phyloP scores from a whole-genome alignment of 2,888 invertebrate species.

The Tenthredo mesomela region DNA sequence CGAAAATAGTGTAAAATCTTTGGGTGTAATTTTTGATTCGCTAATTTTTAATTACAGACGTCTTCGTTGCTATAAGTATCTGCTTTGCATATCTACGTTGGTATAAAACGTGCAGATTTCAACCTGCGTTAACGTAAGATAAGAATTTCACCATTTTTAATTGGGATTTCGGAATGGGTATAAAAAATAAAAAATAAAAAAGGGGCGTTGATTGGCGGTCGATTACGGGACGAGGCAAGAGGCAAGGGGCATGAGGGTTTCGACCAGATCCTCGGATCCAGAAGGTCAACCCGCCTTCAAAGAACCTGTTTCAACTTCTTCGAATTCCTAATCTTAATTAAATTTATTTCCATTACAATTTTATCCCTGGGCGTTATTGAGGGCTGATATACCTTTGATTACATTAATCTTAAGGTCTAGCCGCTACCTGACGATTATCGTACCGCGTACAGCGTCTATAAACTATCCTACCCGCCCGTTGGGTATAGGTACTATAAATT shows the following conservation, averaged over 20 bases:
- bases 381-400: slow-evolving; percentile 53
- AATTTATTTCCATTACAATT: slow-evolving; percentile 73
- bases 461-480: slow-evolving; percentile 19
- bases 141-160: slow-evolving; percentile 62
- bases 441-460: slow-evolving; percentile 42
- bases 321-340: slow-evolving; percentile 77
- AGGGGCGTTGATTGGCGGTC: slow-evolving; percentile 55
- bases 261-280: slow-evolving; percentile 53
- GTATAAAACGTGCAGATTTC: slow-evolving; percentile 2
- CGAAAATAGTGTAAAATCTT: background rate
- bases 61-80: background rate
- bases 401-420: slow-evolving; percentile 49
- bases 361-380: slow-evolving; percentile 60
- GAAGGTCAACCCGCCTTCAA: slow-evolving; percentile 61
- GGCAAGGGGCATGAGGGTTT: slow-evolving; percentile 54
- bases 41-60: slow-evolving; percentile 10
- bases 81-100: background rate
- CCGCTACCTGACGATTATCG: slow-evolving; percentile 52
- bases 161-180: slow-evolving; percentile 64
- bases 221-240: slow-evolving; percentile 44
- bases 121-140: slow-evolving; percentile 1
- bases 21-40: background rate
- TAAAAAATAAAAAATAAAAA: slow-evolving; percentile 50
- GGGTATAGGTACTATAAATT: slow-evolving; percentile 37
- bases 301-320: slow-evolving; percentile 69